Conservation (phyloP, 1,140 invertebrate genomes). For the Palaemon carinicauda region DNA sequence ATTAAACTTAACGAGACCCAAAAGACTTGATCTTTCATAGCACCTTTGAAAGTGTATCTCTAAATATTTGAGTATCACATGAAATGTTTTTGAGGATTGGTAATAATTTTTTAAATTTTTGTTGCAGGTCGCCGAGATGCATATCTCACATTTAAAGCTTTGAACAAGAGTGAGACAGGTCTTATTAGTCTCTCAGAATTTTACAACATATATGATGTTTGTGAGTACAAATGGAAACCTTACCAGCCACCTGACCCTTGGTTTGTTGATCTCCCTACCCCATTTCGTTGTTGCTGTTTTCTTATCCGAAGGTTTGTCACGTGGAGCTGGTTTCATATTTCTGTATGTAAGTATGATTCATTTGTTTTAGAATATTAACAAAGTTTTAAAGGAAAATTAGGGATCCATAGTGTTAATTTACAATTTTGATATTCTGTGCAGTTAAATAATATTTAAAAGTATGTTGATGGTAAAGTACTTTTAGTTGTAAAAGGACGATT, state of each 20-base stretch:
- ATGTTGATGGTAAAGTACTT: too few species aligned
- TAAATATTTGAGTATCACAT: too few species aligned
- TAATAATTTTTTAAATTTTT: not conserved
- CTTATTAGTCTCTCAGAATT: slow-evolving; percentile 78
- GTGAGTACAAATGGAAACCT: slow-evolving; percentile 77
- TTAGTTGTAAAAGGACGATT: not conserved
- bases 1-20: too few species aligned
- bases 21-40: too few species aligned
- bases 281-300: slow-evolving; percentile 72
- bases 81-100: too few species aligned
- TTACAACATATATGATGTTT: slow-evolving; percentile 78
- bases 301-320: slow-evolving; percentile 72
- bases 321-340: slow-evolving; percentile 77
- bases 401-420: too few species aligned
- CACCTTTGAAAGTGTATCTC: too few species aligned
- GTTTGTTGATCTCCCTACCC: slow-evolving; percentile 73
- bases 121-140: slow-evolving; percentile 78
- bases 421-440: too few species aligned
- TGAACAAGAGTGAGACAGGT: slow-evolving; percentile 76
- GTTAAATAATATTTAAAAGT: too few species aligned
- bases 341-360: slow-evolving; percentile 73
- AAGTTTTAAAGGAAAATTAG: too few species aligned
- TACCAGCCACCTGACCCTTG: slow-evolving; percentile 69
- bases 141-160: slow-evolving; percentile 81
- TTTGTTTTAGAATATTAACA: slow-evolving; percentile 41